phyloP scores from a whole-genome alignment of 1,140 invertebrate genomes.

The Bathynomus jamesi region DNA sequence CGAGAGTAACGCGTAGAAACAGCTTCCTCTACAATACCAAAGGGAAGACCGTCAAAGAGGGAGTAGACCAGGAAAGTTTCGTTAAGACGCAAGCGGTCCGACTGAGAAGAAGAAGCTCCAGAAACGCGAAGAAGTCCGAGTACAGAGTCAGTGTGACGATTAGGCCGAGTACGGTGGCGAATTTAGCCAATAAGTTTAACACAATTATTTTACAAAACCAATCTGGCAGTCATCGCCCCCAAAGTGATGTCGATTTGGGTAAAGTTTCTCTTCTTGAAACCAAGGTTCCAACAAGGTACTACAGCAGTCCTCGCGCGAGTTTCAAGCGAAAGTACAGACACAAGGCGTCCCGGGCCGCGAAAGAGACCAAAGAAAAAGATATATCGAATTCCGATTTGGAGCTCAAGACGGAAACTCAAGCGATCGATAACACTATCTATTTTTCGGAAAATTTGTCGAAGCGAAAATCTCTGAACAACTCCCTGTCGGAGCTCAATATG shows the following conservation, averaged over 20 bases:
- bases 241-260: constrained; percentile 17
- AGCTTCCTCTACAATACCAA: not conserved
- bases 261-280: constrained; percentile 18
- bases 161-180: constrained; percentile 29
- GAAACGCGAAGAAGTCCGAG: constrained; percentile 27
- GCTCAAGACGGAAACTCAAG: not conserved
- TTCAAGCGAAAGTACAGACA: constrained; percentile 22
- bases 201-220: constrained; percentile 35
- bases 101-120: constrained; percentile 26
- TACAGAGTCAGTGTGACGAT: constrained; percentile 34
- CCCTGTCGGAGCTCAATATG: not conserved
- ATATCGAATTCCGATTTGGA: not conserved
- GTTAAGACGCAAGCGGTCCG: constrained; percentile 28
- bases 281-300: constrained; percentile 6
- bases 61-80: constrained; percentile 22
- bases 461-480: not conserved
- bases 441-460: not conserved
- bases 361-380: not conserved
- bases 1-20: constrained; percentile 15
- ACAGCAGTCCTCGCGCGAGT: constrained; percentile 21
- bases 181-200: constrained; percentile 32
- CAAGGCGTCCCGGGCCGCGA: constrained; percentile 5
- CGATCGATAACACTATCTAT: not conserved
- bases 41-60: not conserved
- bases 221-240: constrained; percentile 7